Conservation (phyloP, 2,797 vertebrate species). For the Urophycis tenuis region DNA sequence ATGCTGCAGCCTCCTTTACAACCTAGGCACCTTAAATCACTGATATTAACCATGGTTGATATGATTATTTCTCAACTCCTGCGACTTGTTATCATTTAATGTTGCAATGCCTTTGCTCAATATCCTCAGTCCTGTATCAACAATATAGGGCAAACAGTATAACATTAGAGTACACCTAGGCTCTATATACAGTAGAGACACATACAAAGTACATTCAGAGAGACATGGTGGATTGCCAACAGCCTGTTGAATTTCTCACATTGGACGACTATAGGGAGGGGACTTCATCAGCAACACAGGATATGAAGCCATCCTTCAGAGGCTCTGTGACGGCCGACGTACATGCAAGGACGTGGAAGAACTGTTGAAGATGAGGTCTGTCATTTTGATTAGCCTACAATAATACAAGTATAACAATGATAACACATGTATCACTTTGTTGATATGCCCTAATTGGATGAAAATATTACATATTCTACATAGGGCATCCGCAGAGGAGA, state of each 20-base stretch:
- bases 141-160: neutral
- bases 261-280: constrained; percentile 65
- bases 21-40: neutral
- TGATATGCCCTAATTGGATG: neutral
- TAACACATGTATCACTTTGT: fast-evolving
- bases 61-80: neutral
- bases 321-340: constrained; percentile 82
- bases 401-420: too few relatives aligned
- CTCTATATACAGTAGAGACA: neutral
- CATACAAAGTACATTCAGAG: neutral
- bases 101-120: neutral
- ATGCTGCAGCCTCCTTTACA: too few relatives aligned
- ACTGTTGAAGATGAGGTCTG: constrained; percentile 86
- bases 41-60: neutral
- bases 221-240: neutral
- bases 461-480: constrained; percentile 6
- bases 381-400: neutral
- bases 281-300: constrained; percentile 83
- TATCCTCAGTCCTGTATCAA: neutral
- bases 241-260: neutral
- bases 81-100: neutral
- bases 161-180: neutral
- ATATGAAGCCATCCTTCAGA: constrained; percentile 80
- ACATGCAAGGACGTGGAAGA: constrained; percentile 95
- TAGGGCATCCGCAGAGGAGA: constrained; percentile 90